Evolutionary conservation across 2,113 vertebrate genomes (phyloP).

Genomic region (Passer montanus): DNA sequence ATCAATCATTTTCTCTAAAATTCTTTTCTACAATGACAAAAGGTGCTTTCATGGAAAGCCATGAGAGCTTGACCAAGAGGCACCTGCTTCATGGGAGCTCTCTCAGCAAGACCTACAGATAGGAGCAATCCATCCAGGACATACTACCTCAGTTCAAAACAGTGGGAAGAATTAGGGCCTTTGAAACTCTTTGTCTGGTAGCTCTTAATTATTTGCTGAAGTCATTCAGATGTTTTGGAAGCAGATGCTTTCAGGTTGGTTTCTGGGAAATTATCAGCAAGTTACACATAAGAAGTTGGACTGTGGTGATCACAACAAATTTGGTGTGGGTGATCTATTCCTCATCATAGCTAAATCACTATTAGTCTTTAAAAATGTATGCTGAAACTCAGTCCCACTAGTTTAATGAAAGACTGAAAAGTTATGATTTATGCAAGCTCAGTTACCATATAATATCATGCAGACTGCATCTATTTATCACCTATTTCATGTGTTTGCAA

Average conservation of each 20-base stretch:
- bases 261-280: constrained; percentile 52
- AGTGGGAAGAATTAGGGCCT: background rate
- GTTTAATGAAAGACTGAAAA: constrained; percentile 68
- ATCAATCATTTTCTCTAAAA: background rate
- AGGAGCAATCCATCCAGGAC: background rate
- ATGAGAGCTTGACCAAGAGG: background rate
- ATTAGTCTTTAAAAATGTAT: constrained; percentile 21
- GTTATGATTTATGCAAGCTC: constrained; percentile 50
- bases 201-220: background rate
- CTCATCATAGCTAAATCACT: constrained; percentile 41
- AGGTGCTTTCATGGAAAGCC: background rate
- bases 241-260: background rate
- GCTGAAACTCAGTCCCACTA: constrained; percentile 48
- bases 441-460: constrained; percentile 27
- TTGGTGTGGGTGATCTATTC: constrained; percentile 37
- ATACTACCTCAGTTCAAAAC: background rate
- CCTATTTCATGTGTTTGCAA: constrained; percentile 65
- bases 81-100: background rate
- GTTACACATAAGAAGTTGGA: constrained; percentile 44
- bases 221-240: background rate
- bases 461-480: constrained; percentile 62
- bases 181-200: background rate
- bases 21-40: background rate
- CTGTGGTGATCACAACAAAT: constrained; percentile 44
- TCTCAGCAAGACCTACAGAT: background rate